A percentile compares a stretch with the other conserved stretches of the same genome.
Conservation (phyloP, 1,140 invertebrate species). For the Drosophila tani region DNA sequence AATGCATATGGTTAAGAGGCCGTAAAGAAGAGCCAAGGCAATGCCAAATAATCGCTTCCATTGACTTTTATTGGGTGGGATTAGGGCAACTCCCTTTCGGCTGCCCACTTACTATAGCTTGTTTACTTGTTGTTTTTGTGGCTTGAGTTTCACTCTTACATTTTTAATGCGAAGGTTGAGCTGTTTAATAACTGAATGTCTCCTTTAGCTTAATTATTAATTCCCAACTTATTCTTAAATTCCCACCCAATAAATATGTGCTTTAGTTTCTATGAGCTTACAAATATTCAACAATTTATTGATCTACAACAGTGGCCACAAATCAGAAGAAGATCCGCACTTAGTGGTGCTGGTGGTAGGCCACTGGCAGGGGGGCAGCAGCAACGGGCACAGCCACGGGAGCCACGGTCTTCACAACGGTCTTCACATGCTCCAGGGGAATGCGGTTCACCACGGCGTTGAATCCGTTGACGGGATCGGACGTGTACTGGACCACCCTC, state of each 20-base stretch:
- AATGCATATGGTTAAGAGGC: constrained; percentile 32
- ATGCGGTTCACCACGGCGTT: constrained; percentile 85
- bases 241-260: not conserved
- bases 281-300: constrained; percentile 81
- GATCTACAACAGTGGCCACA: constrained; percentile 38
- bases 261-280: constrained; percentile 43
- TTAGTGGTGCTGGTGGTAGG: constrained; percentile 67
- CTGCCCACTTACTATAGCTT: not conserved
- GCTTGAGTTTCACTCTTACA: not conserved
- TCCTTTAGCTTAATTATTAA: not conserved
- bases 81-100: constrained; percentile 5
- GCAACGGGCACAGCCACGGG: constrained; percentile 61
- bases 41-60: constrained; percentile 22
- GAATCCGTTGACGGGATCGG: constrained; percentile 84
- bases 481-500: constrained; percentile 84
- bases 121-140: not conserved
- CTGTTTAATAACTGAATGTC: no score
- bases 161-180: not conserved
- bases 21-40: constrained; percentile 25
- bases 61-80: constrained; percentile 22
- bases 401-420: constrained; percentile 68
- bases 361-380: constrained; percentile 58
- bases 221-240: not conserved
- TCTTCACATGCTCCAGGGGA: constrained; percentile 76
- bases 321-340: not conserved